Evolutionary conservation across 2,888 invertebrate species (phyloP).

Genomic region (Tachina fera): DNA sequence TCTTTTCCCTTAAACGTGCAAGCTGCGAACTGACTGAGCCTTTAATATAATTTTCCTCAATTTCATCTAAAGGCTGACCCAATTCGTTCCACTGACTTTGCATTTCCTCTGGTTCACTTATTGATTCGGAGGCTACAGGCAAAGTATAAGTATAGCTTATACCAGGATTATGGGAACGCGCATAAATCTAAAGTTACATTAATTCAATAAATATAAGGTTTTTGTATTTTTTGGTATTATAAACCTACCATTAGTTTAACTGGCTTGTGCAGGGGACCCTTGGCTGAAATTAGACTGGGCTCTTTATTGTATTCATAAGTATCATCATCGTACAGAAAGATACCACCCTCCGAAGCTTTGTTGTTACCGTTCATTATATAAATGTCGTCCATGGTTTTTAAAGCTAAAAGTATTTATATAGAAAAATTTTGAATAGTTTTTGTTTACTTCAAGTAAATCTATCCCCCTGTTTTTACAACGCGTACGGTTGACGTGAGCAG

Average conservation of each 20-base stretch:
- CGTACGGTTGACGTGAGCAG: no score
- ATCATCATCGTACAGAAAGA: conserved; percentile 90
- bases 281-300: conserved; percentile 74
- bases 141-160: conserved; percentile 94
- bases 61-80: conserved; percentile 78
- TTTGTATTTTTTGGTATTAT: background rate
- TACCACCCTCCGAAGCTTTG: conserved; percentile 88
- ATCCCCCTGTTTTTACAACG: no score
- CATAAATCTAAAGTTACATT: conserved; percentile 86
- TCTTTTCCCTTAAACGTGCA: conserved; percentile 81
- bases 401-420: conserved; percentile 84
- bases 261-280: conserved; percentile 77
- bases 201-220: background rate
- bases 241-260: conserved; percentile 77
- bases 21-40: conserved; percentile 55
- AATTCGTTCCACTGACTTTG: conserved; percentile 80
- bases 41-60: conserved; percentile 74
- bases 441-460: background rate
- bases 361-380: conserved; percentile 93
- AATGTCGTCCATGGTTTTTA: conserved; percentile 89
- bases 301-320: conserved; percentile 90
- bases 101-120: conserved; percentile 80
- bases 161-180: conserved; percentile 91
- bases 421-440: no score
- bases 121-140: conserved; percentile 84